phyloP scores from a whole-genome alignment of 2,797 vertebrate species.

The Thripadectes ignobilis region DNA sequence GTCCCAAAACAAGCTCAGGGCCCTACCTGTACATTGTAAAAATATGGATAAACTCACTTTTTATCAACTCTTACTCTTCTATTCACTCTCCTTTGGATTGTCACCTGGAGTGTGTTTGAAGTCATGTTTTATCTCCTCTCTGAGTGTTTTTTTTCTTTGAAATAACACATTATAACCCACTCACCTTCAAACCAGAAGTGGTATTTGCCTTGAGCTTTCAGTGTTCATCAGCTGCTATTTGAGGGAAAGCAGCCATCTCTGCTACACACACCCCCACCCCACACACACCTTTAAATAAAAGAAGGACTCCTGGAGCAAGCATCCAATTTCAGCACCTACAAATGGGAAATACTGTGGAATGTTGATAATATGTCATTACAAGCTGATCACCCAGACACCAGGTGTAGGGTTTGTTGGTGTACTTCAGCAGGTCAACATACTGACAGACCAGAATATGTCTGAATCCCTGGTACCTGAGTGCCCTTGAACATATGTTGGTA shows the following conservation, averaged over 20 bases:
- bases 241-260: background rate
- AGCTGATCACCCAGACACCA: background rate
- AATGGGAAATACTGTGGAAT: background rate
- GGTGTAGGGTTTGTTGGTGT: background rate
- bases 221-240: background rate
- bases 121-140: background rate
- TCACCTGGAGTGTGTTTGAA: background rate
- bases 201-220: background rate
- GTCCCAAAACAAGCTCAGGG: background rate
- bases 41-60: background rate
- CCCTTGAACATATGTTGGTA: background rate
- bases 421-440: background rate
- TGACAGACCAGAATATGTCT: fast-evolving
- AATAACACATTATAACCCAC: background rate
- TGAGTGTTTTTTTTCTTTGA: background rate
- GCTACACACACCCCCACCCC: background rate
- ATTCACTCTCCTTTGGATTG: background rate
- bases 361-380: fast-evolving
- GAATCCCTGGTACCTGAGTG: background rate
- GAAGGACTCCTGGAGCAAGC: background rate
- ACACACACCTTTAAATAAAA: background rate
- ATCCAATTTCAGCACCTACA: background rate
- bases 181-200: background rate
- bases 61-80: background rate
- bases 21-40: background rate